Evolutionary conservation across 2,888 invertebrate genomes (phyloP).

Genomic region (Protophormia terraenovae): DNA sequence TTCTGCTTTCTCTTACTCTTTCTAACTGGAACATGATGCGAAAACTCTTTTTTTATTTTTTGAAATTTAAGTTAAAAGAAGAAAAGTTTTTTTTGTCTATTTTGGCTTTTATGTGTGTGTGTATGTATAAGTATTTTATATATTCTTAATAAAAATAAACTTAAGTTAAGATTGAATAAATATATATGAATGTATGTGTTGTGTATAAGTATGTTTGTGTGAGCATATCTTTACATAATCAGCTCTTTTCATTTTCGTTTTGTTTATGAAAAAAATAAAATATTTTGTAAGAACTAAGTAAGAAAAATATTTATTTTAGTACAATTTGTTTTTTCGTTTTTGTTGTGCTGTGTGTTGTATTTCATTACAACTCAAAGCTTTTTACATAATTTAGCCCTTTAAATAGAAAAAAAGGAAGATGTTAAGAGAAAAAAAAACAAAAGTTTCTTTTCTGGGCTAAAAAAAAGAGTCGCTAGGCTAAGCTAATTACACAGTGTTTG

Average conservation of each 20-base stretch:
- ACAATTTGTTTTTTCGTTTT: conserved; percentile 20
- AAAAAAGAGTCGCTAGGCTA: conserved; percentile 66
- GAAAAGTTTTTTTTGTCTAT: conserved; percentile 27
- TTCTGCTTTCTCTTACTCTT: no score
- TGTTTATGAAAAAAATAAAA: not conserved
- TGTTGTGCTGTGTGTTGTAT: conserved; percentile 25
- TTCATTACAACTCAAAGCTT: conserved; percentile 49
- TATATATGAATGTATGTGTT: not conserved
- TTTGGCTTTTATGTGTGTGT: not conserved
- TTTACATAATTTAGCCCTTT: conserved; percentile 60
- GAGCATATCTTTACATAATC: conserved; percentile 57
- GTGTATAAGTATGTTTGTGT: not conserved
- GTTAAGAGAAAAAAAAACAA: not conserved
- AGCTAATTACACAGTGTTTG: conserved; percentile 64
- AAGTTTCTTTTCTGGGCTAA: conserved; percentile 40
- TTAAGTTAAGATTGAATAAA: conserved; percentile 33
- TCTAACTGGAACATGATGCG: not conserved
- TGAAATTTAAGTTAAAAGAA: conserved; percentile 33
- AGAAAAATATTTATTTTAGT: conserved; percentile 57
- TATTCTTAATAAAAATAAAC: conserved; percentile 47
- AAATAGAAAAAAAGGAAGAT: conserved; percentile 36
- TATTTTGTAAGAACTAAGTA: conserved; percentile 23
- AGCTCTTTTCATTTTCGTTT: conserved; percentile 32
- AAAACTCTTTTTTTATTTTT: conserved; percentile 22
- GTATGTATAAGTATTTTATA: conserved; percentile 16